These are phyloP conservation scores for Procambarus virginalis DNA, from an alignment of 1,140 invertebrate species.

Conservation along the genomic window DNA sequence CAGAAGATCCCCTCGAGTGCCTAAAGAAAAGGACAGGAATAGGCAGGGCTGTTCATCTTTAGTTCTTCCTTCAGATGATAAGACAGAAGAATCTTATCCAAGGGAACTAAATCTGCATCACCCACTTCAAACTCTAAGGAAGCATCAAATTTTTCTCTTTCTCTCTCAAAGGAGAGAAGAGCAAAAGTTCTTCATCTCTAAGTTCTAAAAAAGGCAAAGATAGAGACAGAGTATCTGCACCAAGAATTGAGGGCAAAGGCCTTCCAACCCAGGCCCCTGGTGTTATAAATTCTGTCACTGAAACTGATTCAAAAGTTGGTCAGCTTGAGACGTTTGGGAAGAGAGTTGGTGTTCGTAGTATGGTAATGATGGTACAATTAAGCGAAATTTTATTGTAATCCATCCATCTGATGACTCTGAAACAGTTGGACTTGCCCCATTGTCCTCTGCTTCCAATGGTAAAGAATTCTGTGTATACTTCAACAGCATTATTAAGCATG, in stretches of 20 bases:
- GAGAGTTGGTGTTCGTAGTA: conserved; percentile 49
- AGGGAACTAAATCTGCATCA: conserved; percentile 47
- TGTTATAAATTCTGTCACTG: not conserved
- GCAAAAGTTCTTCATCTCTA: conserved; percentile 49
- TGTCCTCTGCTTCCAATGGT: not conserved
- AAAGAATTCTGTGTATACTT: conserved; percentile 15
- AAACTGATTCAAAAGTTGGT: not conserved
- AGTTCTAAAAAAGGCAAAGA: conserved; percentile 34
- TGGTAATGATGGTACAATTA: conserved; percentile 60
- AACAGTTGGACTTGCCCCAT: conserved; percentile 50
- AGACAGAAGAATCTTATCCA: not conserved
- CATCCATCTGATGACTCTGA: conserved; percentile 60
- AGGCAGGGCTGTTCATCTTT: conserved; percentile 12
- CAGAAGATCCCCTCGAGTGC: conserved; percentile 25
- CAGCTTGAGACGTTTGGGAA: conserved; percentile 34
- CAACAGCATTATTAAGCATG: conserved; percentile 38
- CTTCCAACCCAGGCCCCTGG: not conserved
- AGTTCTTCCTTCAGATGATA: conserved; percentile 5
- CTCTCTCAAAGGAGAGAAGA: conserved; percentile 51
- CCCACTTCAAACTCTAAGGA: conserved; percentile 30
- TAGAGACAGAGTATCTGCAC: conserved; percentile 1
- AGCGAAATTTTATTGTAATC: conserved; percentile 56
- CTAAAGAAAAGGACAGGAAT: conserved; percentile 26
- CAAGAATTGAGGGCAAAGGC: not conserved
- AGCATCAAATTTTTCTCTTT: conserved; percentile 34